A percentile compares a stretch with the other conserved stretches of the same genome.
Conservation (phyloP, 2,888 invertebrate genomes). For the Itoplectis maculator region DNA sequence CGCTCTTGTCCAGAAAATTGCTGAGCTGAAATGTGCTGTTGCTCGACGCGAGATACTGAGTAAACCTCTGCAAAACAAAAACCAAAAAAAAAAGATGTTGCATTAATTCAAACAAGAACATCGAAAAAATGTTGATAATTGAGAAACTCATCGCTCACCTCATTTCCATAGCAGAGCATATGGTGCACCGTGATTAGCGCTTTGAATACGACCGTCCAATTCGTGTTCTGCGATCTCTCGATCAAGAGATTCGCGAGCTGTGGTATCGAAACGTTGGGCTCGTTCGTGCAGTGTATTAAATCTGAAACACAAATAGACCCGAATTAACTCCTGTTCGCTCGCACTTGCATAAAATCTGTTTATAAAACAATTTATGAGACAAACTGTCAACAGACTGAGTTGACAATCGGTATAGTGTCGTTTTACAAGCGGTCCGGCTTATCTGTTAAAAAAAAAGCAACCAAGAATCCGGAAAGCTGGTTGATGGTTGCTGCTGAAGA, state of each 20-base stretch:
- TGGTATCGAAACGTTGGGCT: constrained; percentile 99
- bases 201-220: constrained; percentile 99
- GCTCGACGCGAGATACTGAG: constrained; percentile 99
- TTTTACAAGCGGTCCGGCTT: background rate
- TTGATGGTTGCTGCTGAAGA: constrained; percentile 2
- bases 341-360: background rate
- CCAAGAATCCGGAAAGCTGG: background rate
- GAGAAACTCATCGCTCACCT: constrained; percentile 88
- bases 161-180: constrained; percentile 99
- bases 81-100: constrained; percentile 69
- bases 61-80: constrained; percentile 94
- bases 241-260: constrained; percentile 99
- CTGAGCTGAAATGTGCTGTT: constrained; percentile 99
- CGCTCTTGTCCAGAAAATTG: constrained; percentile 98
- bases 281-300: constrained; percentile 99
- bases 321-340: background rate
- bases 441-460: constrained; percentile 4
- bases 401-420: background rate
- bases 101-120: constrained; percentile 28
- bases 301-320: constrained; percentile 88
- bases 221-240: constrained; percentile 98
- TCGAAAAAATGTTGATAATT: constrained; percentile 12
- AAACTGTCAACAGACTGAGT: too few species aligned
- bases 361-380: constrained; percentile 26
- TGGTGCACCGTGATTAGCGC: constrained; percentile 99